Base-by-base conservation (phyloP, 2,888 invertebrate species). In the Aphelenchoides bicaudatus region DNA sequence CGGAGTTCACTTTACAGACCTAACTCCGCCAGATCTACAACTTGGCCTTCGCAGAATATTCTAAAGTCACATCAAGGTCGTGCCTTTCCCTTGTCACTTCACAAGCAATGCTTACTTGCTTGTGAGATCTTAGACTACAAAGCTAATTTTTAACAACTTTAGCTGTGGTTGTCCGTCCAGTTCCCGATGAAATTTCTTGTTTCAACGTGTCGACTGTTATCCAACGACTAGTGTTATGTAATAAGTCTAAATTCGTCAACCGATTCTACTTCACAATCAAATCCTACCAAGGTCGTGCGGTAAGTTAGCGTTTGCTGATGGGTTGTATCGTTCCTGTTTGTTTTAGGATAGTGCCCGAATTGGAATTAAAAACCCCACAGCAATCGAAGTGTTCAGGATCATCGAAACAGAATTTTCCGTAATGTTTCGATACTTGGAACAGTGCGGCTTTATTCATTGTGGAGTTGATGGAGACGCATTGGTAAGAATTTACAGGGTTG, bases 171-270 rank as follows among this genome's bases (percentile, higher is more conserved):
- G 43, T 43, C 21, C 43, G 43, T 19, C 43, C 43, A n/a, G 25
- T 43, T 43, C 43, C 43, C 21, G 23, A 43, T n/a, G 43, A 43
- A 43, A 43, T 43, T 21, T 43, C 43, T 19, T 43, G 43, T n/a
- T 43, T 43, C 43, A 6, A 6, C 10, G 21, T 25, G 23, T 8
- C n/a, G 21, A 43, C 43, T 25, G 43, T 43, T 25, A 10, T 43
- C 23, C 16, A 43, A n/a, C 43, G 43, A 8, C 23, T 43, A 6
- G 8, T 8, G 16, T 19, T 43, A 8, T 43, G 43, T n/a, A 43
- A 6, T n/a, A 19, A 25, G 6, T 10, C 43, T 19, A 43, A 43
- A 25, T 43, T 43, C 23, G 43, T 43, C 8, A 43, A 43, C 25
- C 43, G 43, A 21, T 43, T 43, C 43, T 43, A 21, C 43, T 43